A percentile compares a stretch with the other conserved stretches of the same genome.
phyloP scores from a whole-genome alignment of 2,888 invertebrate species.

The Thera britannica region DNA sequence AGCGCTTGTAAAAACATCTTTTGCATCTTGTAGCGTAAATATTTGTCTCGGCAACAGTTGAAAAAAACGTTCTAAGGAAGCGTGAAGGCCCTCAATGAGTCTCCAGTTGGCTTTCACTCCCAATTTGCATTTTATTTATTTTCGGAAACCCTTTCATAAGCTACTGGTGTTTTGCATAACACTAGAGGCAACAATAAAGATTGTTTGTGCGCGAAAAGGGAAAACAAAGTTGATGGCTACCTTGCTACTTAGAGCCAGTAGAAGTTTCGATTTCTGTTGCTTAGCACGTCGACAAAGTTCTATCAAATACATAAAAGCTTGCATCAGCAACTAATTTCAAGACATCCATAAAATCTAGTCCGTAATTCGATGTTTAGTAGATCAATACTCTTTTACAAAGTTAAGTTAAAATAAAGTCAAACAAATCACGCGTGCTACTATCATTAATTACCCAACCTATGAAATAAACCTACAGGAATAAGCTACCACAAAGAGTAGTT shows the following conservation, averaged over 20 bases:
- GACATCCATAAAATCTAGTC: not conserved
- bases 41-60: constrained; percentile 70
- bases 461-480: too few relatives aligned
- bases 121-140: constrained; percentile 62
- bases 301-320: not conserved
- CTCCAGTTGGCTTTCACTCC: constrained; percentile 81
- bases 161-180: constrained; percentile 83
- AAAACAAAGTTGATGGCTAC: constrained; percentile 75
- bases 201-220: constrained; percentile 80
- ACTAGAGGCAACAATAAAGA: constrained; percentile 74
- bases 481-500: too few relatives aligned
- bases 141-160: constrained; percentile 76
- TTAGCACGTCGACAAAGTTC: constrained; percentile 59
- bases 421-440: too few relatives aligned
- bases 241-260: constrained; percentile 61
- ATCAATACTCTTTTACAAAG: not conserved
- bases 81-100: constrained; percentile 75
- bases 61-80: constrained; percentile 59
- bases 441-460: too few relatives aligned
- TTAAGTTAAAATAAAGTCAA: not conserved
- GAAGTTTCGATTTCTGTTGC: constrained; percentile 67
- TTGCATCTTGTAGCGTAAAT: constrained; percentile 80
- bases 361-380: not conserved
- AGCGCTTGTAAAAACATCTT: constrained; percentile 77
- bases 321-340: not conserved